Base-by-base conservation (phyloP, 2,888 invertebrate species). In the Petrolisthes cinctipes region DNA sequence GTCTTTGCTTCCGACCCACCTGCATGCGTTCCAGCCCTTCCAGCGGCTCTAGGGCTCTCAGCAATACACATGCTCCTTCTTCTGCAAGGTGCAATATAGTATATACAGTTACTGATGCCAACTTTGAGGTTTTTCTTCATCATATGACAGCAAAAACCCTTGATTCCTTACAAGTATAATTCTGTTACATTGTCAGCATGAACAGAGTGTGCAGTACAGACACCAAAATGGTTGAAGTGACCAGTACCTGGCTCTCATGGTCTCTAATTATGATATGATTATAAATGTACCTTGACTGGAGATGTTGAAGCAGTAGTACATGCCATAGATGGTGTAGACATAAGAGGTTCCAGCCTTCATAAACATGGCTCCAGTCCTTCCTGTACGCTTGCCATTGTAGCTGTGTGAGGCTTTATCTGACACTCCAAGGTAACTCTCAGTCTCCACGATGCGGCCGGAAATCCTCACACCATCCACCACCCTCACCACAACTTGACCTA, bases 231-330 rank as follows among this genome's bases (percentile, higher is more conserved):
- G 37, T 37, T 37, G 37, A 37, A 37, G 37, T 37, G 37, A 37
- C 37, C 37, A 37, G 76, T n/a, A 37, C 23, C 11, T 11, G 37
- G 73, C 23, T 7, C 5, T 20, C 20, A 23, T 7, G 53, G n/a
- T 14, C 23, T 9, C 11, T 20, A 75, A 75, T 11, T 6, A 51
- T 14, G 14, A 78, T n/a, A 75, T 75, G 7, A n/a, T 54, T 11
- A 61, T 9, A 56, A 56, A 17, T 91, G 91, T 91, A 95, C 95
- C 95, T 93, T 93, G 92, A 91, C 95, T 94, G 57, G 96, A 95
- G 89, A 96, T 95, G 92, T 96, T 96, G 91, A 96, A 94, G 92
- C 96, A 96, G 91, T 94, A 94, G 92, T 96, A 96, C 94, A 95
- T 95, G 91, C 96, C 96, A 92, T 96, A 96, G 1, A 95, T 96